Evolutionary conservation across 2,888 invertebrate genomes (phyloP).

Genomic region (Hirtodrosophila duncani): DNA sequence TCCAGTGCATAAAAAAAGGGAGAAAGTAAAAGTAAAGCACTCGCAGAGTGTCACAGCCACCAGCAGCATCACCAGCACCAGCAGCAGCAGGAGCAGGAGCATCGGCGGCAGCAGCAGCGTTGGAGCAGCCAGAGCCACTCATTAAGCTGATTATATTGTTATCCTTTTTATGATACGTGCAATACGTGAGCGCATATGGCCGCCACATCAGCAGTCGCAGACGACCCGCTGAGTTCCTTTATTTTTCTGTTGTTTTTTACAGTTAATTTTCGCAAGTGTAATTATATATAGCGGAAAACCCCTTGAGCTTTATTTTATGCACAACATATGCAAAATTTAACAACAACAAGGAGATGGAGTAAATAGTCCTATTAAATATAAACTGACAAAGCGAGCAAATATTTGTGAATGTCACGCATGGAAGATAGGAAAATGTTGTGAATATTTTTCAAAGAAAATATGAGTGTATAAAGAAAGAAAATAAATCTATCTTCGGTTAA

Average conservation of each 20-base stretch:
- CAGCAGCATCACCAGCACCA: constrained; percentile 14
- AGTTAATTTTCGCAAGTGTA: constrained; percentile 60
- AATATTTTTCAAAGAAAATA: too few species aligned
- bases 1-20: constrained; percentile 37
- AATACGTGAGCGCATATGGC: constrained; percentile 67
- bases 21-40: constrained; percentile 58
- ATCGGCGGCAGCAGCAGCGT: constrained; percentile 9
- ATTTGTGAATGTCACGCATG: constrained; percentile 17
- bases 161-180: constrained; percentile 76
- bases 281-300: constrained; percentile 41
- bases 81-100: constrained; percentile 10
- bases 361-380: too few species aligned
- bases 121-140: constrained; percentile 65
- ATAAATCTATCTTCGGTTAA: too few species aligned
- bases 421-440: too few species aligned
- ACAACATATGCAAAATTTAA: constrained; percentile 1
- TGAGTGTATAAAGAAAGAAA: too few species aligned
- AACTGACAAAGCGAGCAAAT: too few species aligned
- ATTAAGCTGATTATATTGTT: constrained; percentile 77
- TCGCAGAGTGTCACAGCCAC: constrained; percentile 50
- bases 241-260: constrained; percentile 26
- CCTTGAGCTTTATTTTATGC: constrained; percentile 41
- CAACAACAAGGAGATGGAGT: too few species aligned
- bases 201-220: constrained; percentile 29
- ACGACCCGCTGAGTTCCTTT: background rate